These are phyloP conservation scores for Glossophaga mutica DNA, from an alignment of 2,797 vertebrate genomes.

Conservation along the genomic window DNA sequence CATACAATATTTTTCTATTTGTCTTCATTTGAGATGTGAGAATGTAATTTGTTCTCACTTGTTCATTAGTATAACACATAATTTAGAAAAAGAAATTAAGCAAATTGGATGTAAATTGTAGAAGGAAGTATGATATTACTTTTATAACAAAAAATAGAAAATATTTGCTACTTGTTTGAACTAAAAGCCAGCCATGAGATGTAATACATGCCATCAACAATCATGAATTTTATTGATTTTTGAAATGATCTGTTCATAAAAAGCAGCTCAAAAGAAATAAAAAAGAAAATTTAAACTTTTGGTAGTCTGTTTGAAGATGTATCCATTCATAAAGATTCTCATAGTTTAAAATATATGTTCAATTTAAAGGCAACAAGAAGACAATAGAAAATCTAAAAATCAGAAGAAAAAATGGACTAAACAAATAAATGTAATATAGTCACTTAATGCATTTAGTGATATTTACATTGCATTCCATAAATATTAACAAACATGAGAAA, in stretches of 20 bases:
- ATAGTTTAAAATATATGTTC: neutral
- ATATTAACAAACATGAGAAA: neutral
- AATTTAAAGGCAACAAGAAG: neutral
- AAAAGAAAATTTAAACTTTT: conserved; percentile 6
- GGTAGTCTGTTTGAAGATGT: neutral
- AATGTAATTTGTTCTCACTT: neutral
- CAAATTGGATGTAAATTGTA: neutral
- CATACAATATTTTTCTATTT: neutral
- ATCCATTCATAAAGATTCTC: neutral
- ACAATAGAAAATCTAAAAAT: neutral
- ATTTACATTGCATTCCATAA: neutral
- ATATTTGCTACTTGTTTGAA: conserved; percentile 45
- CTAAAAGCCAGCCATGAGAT: neutral
- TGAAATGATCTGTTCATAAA: neutral
- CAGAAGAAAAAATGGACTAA: neutral
- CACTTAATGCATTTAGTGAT: neutral
- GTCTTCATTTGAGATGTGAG: neutral
- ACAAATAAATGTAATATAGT: neutral
- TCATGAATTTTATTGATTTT: conserved; percentile 56
- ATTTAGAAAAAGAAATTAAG: conserved; percentile 18
- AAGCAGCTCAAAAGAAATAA: conserved; percentile 16
- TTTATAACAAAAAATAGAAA: neutral
- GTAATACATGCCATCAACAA: conserved; percentile 12
- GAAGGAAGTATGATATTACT: neutral
- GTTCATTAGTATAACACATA: neutral